These are phyloP conservation scores for Cyprinus carpio DNA, from an alignment of 2,113 vertebrate genomes.

Conservation along the genomic window DNA sequence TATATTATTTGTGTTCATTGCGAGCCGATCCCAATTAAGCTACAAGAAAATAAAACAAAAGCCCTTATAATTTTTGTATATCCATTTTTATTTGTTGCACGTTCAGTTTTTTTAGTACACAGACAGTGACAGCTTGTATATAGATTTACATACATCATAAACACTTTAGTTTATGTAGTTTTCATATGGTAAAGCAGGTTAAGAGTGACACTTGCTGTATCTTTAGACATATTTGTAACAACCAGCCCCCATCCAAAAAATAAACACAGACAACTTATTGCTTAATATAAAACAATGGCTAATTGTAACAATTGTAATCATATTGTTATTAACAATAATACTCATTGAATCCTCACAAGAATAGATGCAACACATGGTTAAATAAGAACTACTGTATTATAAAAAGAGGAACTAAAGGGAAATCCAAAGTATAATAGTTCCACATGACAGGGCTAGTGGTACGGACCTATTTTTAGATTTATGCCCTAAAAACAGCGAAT, in stretches of 20 bases:
- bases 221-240: conserved; percentile 65
- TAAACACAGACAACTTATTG: conserved; percentile 74
- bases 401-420: conserved; percentile 61
- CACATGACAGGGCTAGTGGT: conserved; percentile 64
- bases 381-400: conserved; percentile 55
- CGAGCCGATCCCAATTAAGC: not conserved
- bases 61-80: conserved; percentile 54
- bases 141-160: conserved; percentile 70
- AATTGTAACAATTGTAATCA: conserved; percentile 66
- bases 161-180: conserved; percentile 48
- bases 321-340: conserved; percentile 63
- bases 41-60: not conserved
- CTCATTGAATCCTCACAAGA: conserved; percentile 60
- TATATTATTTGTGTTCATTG: not conserved
- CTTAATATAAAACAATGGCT: conserved; percentile 73
- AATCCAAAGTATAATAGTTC: conserved; percentile 55
- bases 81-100: conserved; percentile 64
- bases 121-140: conserved; percentile 70
- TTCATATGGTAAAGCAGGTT: conserved; percentile 46
- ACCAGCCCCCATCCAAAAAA: conserved; percentile 26
- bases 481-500: conserved; percentile 65
- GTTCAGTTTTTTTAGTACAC: conserved; percentile 66
- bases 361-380: conserved; percentile 56
- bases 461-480: conserved; percentile 55
- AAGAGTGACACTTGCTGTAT: conserved; percentile 48